Conservation (phyloP, 1,140 invertebrate species). For the Penaeus indicus region DNA sequence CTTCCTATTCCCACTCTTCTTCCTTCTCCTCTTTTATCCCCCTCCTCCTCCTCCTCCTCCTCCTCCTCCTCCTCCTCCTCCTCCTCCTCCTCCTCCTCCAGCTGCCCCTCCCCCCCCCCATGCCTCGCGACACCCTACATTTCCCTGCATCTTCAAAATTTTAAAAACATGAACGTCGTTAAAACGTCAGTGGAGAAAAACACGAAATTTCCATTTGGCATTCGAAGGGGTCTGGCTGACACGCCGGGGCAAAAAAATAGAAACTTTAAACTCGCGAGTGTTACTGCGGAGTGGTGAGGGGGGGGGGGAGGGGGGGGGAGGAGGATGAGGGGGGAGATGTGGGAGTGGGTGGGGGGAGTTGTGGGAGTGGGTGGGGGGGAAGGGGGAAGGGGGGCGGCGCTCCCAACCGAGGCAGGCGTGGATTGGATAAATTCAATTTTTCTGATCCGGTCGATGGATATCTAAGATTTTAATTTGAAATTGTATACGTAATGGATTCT, state of each 20-base stretch:
- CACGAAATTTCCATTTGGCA: constrained; percentile 65
- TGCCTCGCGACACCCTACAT: constrained; percentile 37
- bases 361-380: neutral
- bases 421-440: too few species aligned
- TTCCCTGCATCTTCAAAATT: constrained; percentile 53
- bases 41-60: neutral
- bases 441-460: too few species aligned
- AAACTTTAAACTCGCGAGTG: constrained; percentile 44
- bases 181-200: constrained; percentile 61
- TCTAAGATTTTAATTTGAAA: too few species aligned
- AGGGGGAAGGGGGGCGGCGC: neutral
- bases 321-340: neutral
- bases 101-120: too few species aligned
- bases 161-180: constrained; percentile 62
- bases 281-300: constrained; percentile 19
- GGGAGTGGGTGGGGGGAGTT: neutral
- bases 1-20: neutral
- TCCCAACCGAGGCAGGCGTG: too few species aligned
- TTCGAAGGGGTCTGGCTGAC: constrained; percentile 41
- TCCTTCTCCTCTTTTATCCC: neutral
- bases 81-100: neutral
- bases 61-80: too few species aligned
- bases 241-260: constrained; percentile 24
- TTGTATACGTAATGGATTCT: too few species aligned
- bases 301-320: neutral